phyloP scores from a whole-genome alignment of 2,113 vertebrate species.

The Garra rufa region DNA sequence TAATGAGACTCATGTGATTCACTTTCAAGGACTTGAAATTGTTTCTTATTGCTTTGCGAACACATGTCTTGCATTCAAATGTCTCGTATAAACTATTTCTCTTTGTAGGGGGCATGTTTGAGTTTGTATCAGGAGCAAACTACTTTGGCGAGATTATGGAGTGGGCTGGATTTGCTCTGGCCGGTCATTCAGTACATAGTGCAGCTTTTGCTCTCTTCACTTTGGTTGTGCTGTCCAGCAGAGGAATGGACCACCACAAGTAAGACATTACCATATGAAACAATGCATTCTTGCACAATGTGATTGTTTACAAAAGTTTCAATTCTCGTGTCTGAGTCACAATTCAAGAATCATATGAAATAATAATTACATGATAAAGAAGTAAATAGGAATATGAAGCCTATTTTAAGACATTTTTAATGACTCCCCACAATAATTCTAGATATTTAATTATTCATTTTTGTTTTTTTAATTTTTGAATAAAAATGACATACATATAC shows the following conservation, averaged over 20 bases:
- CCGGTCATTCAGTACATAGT: conserved; percentile 82
- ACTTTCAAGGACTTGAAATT: not conserved
- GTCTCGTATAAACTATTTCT: not conserved
- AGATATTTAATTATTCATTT: too few relatives aligned
- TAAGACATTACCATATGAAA: conserved; percentile 69
- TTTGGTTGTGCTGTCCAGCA: conserved; percentile 75
- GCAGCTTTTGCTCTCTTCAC: conserved; percentile 83
- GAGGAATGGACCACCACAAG: conserved; percentile 88
- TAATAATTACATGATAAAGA: not conserved
- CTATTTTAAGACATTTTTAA: not conserved
- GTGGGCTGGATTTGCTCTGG: conserved; percentile 91
- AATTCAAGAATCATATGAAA: not conserved
- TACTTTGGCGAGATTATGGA: conserved; percentile 92
- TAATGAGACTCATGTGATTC: not conserved
- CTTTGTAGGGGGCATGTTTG: conserved; percentile 88
- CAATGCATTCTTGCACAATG: not conserved
- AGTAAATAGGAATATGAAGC: not conserved
- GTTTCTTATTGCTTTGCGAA: not conserved
- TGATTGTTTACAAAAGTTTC: not conserved
- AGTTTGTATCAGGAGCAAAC: conserved; percentile 90
- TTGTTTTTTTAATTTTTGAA: too few relatives aligned
- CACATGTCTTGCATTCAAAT: not conserved
- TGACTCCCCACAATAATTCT: not conserved
- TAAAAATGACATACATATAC: not conserved
- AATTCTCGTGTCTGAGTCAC: not conserved